Evolutionary conservation across 2,888 invertebrate genomes (phyloP), one percentile per base, ranked within the genome.

Genomic region (Athripsodes cinereus): DNA sequence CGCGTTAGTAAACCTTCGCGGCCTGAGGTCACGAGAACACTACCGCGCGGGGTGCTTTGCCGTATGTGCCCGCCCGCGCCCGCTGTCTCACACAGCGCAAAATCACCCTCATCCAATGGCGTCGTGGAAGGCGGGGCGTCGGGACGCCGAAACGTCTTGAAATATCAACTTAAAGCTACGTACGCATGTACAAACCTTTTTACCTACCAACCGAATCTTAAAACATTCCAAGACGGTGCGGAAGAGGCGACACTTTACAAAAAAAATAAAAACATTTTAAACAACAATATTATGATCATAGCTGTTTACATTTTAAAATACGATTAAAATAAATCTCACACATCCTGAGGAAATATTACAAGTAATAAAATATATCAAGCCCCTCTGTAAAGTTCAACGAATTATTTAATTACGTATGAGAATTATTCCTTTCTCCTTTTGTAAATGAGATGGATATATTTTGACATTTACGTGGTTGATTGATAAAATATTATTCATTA

Each of bases 21-120:
- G 49, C 54, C 60, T 56, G 57, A 47, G 48, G 55, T 55, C 58
- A 52, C 61, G 58, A 58, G 57, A 51, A 49, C 47, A 53, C 61
- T 58, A 53, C 22, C 62, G 57, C 54, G 50, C 52, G 58, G 52
- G 51, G 49, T 51, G 51, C 51, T 26, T 34, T 51, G 55, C 16
- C 16, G 34, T 40, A 56, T 55, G 53, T 44, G 58, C 51, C 65
- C 66, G 67, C 66, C 69, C 71, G 58, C 51, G 48, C 49, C 50
- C 51, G 51, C 47, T 22, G 72, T 74, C 74, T 72, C 72, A 71
- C 22, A 68, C 69, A 67, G 69, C 70, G 75, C 75, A 75, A 75
- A 58, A 59, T 69, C 71, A 68, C 70, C 70, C 72, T 75, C 72
- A 70, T 73, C 74, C 52, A 53, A 55, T 56, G 26, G 53, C 47